Conservation (phyloP, 2,797 vertebrate genomes). For the Sebastes itinus region DNA sequence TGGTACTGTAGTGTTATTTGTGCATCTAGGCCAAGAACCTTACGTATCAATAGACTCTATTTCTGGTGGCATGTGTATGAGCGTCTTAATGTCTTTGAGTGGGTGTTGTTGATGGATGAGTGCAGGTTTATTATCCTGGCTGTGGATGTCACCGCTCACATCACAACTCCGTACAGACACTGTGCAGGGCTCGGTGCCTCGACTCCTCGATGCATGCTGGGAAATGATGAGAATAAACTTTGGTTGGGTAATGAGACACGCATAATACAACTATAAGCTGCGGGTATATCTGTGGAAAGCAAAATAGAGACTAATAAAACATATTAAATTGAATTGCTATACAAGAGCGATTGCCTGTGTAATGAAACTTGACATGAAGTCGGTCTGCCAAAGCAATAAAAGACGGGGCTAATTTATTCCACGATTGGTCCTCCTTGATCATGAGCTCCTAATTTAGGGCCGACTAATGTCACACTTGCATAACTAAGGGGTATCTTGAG, state of each 20-base stretch:
- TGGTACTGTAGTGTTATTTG: background rate
- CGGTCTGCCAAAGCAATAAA: background rate
- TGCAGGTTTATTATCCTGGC: conserved; percentile 44
- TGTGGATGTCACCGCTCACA: conserved; percentile 32
- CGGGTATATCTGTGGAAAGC: conserved; percentile 6
- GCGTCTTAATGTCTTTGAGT: conserved; percentile 33
- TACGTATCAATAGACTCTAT: conserved; percentile 1
- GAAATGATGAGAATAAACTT: conserved; percentile 37
- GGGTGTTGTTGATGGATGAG: conserved; percentile 47
- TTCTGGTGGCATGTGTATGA: conserved; percentile 8
- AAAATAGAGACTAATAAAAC: conserved; percentile 23
- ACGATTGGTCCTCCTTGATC: conserved; percentile 10
- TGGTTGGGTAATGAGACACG: conserved; percentile 18
- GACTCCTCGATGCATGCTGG: background rate
- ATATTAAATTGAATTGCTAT: conserved; percentile 27
- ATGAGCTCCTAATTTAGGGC: conserved; percentile 5
- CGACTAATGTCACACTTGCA: background rate
- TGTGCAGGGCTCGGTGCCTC: background rate
- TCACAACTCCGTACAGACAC: background rate
- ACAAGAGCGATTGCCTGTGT: conserved; percentile 49
- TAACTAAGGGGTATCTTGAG: background rate
- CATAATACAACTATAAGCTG: conserved; percentile 6
- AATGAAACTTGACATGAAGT: conserved; percentile 44
- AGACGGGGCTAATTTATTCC: background rate
- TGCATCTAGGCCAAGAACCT: conserved; percentile 14